A percentile compares a stretch with the other conserved stretches of the same genome.
phyloP scores from a whole-genome alignment of 2,888 invertebrate species.

The Eledona agricola region DNA sequence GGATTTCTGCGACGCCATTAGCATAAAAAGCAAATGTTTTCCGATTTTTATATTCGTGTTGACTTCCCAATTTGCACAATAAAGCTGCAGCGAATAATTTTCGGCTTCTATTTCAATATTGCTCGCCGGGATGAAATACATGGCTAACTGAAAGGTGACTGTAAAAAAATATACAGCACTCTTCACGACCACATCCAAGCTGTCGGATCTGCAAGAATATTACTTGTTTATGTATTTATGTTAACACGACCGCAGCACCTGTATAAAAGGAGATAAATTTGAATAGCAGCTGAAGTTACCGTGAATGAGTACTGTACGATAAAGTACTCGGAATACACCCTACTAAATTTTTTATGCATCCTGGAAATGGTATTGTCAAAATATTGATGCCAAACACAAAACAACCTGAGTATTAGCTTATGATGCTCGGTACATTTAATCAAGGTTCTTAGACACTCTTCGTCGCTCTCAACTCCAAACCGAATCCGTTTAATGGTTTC shows the following conservation, averaged over 20 bases:
- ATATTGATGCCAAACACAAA: not conserved
- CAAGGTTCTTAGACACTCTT: constrained; percentile 7
- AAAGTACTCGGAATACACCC: constrained; percentile 22
- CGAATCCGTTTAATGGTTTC: constrained; percentile 4
- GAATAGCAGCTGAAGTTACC: constrained; percentile 4
- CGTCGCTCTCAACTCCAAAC: constrained; percentile 13
- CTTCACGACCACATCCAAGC: not conserved
- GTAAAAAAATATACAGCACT: constrained; percentile 3
- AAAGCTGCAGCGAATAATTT: constrained; percentile 8
- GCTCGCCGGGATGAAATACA: constrained; percentile 9
- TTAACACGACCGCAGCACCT: too few relatives aligned
- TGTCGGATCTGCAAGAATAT: constrained; percentile 3
- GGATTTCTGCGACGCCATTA: constrained; percentile 12
- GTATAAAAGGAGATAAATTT: constrained; percentile 9
- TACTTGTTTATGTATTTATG: too few relatives aligned
- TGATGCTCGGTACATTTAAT: constrained; percentile 10
- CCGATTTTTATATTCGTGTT: not conserved
- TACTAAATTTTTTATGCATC: constrained; percentile 13
- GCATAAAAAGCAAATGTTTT: constrained; percentile 20
- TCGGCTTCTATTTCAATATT: constrained; percentile 21
- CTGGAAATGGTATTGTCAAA: not conserved
- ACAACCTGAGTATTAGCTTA: constrained; percentile 13
- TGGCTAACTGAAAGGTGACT: constrained; percentile 7
- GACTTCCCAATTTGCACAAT: constrained; percentile 9
- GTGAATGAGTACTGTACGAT: constrained; percentile 14